A percentile compares a stretch with the other conserved stretches of the same genome.
These are phyloP conservation scores for Eulemur mongoz DNA, from an alignment of 2,797 vertebrate genomes.

Conservation along the genomic window DNA sequence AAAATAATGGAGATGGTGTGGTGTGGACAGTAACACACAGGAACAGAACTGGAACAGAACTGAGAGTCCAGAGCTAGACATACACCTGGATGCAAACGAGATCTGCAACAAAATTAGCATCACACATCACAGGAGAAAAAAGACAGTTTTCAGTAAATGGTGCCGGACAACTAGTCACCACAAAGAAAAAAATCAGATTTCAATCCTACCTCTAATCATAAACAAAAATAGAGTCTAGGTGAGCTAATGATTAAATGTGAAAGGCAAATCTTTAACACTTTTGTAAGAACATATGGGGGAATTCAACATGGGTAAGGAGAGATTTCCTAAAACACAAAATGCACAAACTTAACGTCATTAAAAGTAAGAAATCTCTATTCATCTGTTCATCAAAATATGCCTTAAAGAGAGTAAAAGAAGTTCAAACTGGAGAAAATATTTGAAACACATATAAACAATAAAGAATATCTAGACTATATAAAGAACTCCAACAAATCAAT, in stretches of 20 bases:
- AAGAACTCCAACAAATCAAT: not conserved
- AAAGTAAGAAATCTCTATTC: not conserved
- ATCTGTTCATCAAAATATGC: not conserved
- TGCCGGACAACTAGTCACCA: not conserved
- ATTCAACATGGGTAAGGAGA: not conserved
- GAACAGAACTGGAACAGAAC: not conserved
- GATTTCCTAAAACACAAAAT: not conserved
- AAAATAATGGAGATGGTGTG: not conserved
- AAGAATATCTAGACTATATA: not conserved
- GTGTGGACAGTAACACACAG: too few relatives aligned
- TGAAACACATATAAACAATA: not conserved
- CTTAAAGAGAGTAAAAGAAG: not conserved
- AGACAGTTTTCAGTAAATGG: too few relatives aligned
- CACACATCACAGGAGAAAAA: not conserved
- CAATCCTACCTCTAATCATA: not conserved
- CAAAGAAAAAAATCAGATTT: not conserved
- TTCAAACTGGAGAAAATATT: not conserved
- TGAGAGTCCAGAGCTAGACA: not conserved
- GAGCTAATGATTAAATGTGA: not conserved
- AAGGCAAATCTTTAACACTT: not conserved
- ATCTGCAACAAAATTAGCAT: not conserved
- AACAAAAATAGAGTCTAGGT: not conserved
- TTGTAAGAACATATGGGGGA: not conserved
- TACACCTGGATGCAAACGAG: too few relatives aligned
- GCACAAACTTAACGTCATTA: too few relatives aligned